Conservation (phyloP, 2,888 invertebrate genomes). For the Nomada goodeniana region DNA sequence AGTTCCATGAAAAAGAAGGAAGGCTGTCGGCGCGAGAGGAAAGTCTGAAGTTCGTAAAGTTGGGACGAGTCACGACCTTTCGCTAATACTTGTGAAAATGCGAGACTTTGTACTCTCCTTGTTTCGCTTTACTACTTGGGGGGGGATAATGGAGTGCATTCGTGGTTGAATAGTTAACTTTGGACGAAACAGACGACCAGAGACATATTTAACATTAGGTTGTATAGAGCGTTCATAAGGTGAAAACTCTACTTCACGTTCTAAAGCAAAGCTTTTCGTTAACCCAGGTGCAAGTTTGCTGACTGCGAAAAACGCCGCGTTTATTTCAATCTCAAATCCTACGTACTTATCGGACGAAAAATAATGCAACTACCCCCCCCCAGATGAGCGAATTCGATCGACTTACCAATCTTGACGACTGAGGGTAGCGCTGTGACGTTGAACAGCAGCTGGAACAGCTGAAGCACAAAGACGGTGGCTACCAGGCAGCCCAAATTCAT, state of each 20-base stretch:
- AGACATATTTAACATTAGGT: background rate
- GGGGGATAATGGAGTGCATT: background rate
- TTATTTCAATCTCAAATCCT: too few relatives aligned
- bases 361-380: background rate
- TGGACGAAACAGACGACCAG: background rate
- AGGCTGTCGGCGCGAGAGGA: background rate
- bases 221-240: too few relatives aligned
- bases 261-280: too few relatives aligned
- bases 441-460: conserved; percentile 77
- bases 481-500: conserved; percentile 84
- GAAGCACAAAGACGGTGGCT: conserved; percentile 81
- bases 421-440: conserved; percentile 80
- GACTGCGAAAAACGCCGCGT: too few relatives aligned
- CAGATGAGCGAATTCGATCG: background rate
- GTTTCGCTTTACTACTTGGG: background rate
- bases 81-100: conserved; percentile 9
- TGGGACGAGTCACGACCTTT: background rate
- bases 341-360: too few relatives aligned
- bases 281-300: too few relatives aligned
- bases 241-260: too few relatives aligned
- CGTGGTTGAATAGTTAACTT: background rate
- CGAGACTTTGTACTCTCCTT: background rate
- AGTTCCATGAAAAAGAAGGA: background rate
- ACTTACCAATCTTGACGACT: conserved; percentile 83
- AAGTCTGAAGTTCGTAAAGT: background rate